Evolutionary conservation across 2,888 invertebrate species (phyloP).

Genomic region (Onthophagus sagittarius): DNA sequence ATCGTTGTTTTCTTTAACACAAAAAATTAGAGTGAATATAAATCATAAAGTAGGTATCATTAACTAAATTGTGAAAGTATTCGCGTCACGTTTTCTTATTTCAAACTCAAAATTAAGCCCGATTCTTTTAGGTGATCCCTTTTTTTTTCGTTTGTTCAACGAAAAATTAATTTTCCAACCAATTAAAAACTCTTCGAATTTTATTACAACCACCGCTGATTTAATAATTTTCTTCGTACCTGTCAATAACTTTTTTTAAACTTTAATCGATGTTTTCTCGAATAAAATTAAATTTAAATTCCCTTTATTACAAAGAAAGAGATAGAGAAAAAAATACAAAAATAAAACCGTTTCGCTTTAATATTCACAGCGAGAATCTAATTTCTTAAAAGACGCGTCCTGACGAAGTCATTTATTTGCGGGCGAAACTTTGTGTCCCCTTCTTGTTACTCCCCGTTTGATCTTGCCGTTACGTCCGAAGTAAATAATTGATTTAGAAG

Average conservation of each 20-base stretch:
- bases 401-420: background rate
- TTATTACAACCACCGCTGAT: background rate
- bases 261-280: too few species aligned
- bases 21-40: too few species aligned
- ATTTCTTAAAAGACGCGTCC: background rate
- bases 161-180: background rate
- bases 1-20: too few species aligned
- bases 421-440: background rate
- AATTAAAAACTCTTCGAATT: background rate
- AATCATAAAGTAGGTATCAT: too few species aligned
- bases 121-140: background rate
- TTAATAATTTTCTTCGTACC: background rate
- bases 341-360: background rate
- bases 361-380: background rate
- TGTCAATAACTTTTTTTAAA: background rate
- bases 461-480: background rate
- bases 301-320: background rate
- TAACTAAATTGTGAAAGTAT: background rate
- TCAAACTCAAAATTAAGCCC: background rate
- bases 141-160: background rate
- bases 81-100: background rate
- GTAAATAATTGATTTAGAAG: background rate
- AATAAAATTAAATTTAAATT: too few species aligned
- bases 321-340: background rate
- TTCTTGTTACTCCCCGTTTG: background rate